Evolutionary conservation across 2,888 invertebrate species (phyloP), one percentile per base, ranked within the genome.

Genomic region (Conchocele bisecta): DNA sequence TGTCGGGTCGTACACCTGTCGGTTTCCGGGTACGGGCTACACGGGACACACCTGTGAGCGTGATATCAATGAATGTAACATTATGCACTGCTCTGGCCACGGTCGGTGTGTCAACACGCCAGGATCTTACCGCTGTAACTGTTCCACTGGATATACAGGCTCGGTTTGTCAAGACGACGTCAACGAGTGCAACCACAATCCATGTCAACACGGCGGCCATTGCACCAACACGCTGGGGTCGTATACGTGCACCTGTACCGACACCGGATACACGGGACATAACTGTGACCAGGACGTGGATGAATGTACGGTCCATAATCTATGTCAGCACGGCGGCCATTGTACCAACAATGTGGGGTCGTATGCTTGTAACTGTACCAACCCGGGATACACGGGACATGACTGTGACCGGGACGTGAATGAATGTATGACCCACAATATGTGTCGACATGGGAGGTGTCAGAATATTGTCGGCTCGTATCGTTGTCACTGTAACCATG

Each of bases 111-210:
- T 17, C 26, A 60, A 60, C 24, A 31, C 31, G 6, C 37, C 20
- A n/a, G 60, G 60, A n/a, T 50, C 50, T 2, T 60, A 35, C 15
- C 15, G 37, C 9, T 60, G 60, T 50, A n/a, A 35, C 26, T 60
- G 60, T 20, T 41, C 28, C 13, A 22, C 37, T 26, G 48, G 48
- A 3, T 48, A 48, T 26, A 26, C 48, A 7, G 48, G 48, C 2
- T 29, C 29, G n/a, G 29, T 29, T 26, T 48, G 48, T 26, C n/a
- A n/a, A n/a, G 42, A 42, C 22, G 22, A 22, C n/a, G 42, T 20
- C 22, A 22, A 42, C n/a, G n/a, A 22, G n/a, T 42, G 17, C 6
- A 22, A 20, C n/a, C 7, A 17, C 7, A 9, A 6, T 9, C n/a
- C 22, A 9, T 42, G 42, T n/a, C 6, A 42, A 9, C 6, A 42